Base-by-base conservation (phyloP, 2,888 invertebrate genomes). In the Drosophila subquinaria region DNA sequence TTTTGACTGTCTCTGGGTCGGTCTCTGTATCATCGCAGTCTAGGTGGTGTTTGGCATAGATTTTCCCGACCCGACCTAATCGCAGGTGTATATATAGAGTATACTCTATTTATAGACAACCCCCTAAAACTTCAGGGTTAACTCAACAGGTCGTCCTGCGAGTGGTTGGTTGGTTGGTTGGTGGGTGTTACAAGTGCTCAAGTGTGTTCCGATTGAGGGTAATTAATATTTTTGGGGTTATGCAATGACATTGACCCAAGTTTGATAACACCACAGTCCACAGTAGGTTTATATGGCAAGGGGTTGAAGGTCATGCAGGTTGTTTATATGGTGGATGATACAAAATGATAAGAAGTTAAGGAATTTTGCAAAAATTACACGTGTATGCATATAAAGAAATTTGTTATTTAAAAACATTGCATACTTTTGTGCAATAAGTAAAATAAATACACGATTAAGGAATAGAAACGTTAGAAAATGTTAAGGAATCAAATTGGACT, bases 101-200 rank as follows among this genome's bases (percentile, higher is more conserved):
- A 23, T 47, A 30, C 38, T 15, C 55, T 62, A 68, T 51, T 60
- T 61, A 38, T 73, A 73, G 76, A 74, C 79, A 74, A 77, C 42
- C 77, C 79, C 79, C 79, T 75, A 67, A 67, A 69, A 75, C 52
- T 45, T 72, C 40, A 43, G 51, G 51, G 30, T 48, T 61, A 68
- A 62, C 73, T 71, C 88, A 84, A 84, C 83, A 84, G 83, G 83
- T 84, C 64, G 53, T 47, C 48, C 62, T 52, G 45, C 50, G 48
- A 79, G 81, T 87, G 82, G 81, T 74, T 72, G 52, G 59, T 68
- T 52, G 48, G 78, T 78, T 87, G 81, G 81, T 74, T 71, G 52
- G 59, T 68, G 76, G 70, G 43, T 63, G 63, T 48, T 43, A 56
- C 55, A 23, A 23, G 23, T 23, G 23, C 4, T 23, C 23, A 52